A percentile compares a stretch with the other conserved stretches of the same genome.
Evolutionary conservation across 2,888 invertebrate species (phyloP).

Genomic region (Cheilosia impressa): DNA sequence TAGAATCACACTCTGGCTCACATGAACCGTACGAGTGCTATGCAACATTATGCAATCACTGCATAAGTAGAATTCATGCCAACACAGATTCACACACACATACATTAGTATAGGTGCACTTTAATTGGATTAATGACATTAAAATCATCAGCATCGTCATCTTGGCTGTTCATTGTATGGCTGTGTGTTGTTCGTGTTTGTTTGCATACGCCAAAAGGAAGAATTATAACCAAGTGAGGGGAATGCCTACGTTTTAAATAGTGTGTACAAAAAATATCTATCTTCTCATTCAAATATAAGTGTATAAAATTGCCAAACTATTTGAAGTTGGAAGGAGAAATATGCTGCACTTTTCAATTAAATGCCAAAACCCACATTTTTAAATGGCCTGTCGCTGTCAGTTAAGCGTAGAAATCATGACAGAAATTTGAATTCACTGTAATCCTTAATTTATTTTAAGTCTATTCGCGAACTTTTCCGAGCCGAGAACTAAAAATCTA

Average conservation of each 20-base stretch:
- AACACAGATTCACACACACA: neutral
- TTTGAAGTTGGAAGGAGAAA: neutral
- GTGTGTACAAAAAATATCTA: neutral
- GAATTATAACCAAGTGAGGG: neutral
- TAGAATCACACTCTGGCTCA: slow-evolving; percentile 19
- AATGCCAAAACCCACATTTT: no score
- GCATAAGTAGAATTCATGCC: slow-evolving; percentile 45
- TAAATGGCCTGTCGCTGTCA: no score
- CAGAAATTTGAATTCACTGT: no score
- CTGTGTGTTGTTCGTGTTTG: slow-evolving; percentile 6
- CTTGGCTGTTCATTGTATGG: slow-evolving; percentile 1
- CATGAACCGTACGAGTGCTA: slow-evolving; percentile 1
- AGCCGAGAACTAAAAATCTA: no score
- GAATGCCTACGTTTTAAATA: slow-evolving; percentile 12
- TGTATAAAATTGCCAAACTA: neutral
- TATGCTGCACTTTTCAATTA: no score
- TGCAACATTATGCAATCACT: slow-evolving; percentile 56
- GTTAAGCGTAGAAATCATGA: no score
- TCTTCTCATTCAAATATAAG: neutral
- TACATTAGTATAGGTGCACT: slow-evolving; percentile 7
- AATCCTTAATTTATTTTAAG: no score
- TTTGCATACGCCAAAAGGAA: slow-evolving; percentile 16
- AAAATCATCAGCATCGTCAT: slow-evolving; percentile 57
- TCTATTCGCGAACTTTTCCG: no score
- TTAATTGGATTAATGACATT: slow-evolving; percentile 68